Evolutionary conservation across 1,140 invertebrate species (phyloP).

Genomic region (Cyclargus thomasi): DNA sequence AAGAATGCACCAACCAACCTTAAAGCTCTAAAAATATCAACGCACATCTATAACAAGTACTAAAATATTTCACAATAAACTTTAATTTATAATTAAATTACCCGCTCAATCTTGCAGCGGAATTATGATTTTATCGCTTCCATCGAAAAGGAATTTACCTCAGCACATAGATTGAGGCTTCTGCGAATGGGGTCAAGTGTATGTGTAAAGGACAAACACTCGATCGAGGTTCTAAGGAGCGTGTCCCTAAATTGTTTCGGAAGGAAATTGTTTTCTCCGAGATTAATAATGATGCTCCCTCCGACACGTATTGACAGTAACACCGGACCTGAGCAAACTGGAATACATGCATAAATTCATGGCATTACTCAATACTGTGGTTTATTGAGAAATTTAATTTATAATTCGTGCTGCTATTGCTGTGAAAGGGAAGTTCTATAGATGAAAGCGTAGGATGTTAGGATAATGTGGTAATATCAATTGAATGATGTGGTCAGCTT

Average conservation of each 20-base stretch:
- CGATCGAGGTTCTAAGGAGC: constrained; percentile 21
- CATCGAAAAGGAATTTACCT: constrained; percentile 6
- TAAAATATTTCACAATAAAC: no score
- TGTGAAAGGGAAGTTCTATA: no score
- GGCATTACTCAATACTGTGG: not conserved
- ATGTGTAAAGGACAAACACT: constrained; percentile 28
- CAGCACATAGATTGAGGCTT: not conserved
- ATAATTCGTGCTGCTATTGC: not conserved
- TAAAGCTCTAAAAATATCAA: no score
- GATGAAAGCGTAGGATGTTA: no score
- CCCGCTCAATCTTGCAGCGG: not conserved
- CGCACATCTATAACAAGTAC: no score
- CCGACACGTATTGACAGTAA: constrained; percentile 1
- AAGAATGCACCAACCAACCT: no score
- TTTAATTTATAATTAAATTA: not conserved
- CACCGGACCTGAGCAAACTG: not conserved
- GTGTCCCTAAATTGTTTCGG: constrained; percentile 30
- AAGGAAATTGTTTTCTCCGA: constrained; percentile 30
- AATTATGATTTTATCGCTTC: constrained; percentile 4
- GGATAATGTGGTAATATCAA: no score
- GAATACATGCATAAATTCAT: constrained; percentile 1
- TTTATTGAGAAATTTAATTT: not conserved
- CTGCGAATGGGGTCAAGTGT: constrained; percentile 29
- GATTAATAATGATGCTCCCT: constrained; percentile 30
- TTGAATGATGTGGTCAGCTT: no score